Percentiles rank a stretch among this genome's conserved stretches.
phyloP scores from a whole-genome alignment of 1,140 invertebrate genomes.

The Bathynomus jamesi region DNA sequence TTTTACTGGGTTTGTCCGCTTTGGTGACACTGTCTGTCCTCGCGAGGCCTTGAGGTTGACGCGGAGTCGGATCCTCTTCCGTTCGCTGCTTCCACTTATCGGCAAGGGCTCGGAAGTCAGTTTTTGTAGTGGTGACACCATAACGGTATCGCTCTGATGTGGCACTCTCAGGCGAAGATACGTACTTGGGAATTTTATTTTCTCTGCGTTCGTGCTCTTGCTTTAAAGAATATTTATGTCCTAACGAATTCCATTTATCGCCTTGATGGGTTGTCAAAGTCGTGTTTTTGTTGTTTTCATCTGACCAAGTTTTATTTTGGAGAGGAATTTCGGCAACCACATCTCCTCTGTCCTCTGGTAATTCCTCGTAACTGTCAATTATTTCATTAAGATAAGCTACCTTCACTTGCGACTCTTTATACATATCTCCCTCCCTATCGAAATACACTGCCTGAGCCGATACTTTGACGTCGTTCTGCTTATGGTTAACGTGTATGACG shows the following conservation, averaged over 20 bases:
- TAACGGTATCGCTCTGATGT: slow-evolving; percentile 6
- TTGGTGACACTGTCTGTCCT: too few relatives aligned
- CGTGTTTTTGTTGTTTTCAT: too few relatives aligned
- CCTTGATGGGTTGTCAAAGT: too few relatives aligned
- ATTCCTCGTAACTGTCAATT: slow-evolving; percentile 27
- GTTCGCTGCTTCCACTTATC: slow-evolving; percentile 45
- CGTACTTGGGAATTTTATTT: not conserved
- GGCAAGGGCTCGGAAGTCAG: slow-evolving; percentile 44
- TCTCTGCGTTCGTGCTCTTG: not conserved
- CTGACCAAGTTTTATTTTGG: not conserved
- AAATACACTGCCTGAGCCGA: slow-evolving; percentile 31
- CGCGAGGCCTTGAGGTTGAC: slow-evolving; percentile 12
- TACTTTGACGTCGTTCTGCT: slow-evolving; percentile 22
- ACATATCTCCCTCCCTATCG: slow-evolving; percentile 34
- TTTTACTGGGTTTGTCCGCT: too few relatives aligned
- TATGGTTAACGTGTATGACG: slow-evolving; percentile 24
- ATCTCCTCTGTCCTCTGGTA: slow-evolving; percentile 14
- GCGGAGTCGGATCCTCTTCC: slow-evolving; percentile 30
- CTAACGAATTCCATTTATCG: too few relatives aligned
- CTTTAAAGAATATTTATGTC: not conserved
- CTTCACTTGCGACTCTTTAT: slow-evolving; percentile 33
- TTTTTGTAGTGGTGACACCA: slow-evolving; percentile 1
- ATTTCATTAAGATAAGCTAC: slow-evolving; percentile 36
- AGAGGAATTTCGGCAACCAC: slow-evolving; percentile 25
- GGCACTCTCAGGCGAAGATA: slow-evolving; percentile 10